A percentile compares a stretch with the other conserved stretches of the same genome.
Conservation (phyloP, 1,140 invertebrate genomes). For the Drosophila takahashii region DNA sequence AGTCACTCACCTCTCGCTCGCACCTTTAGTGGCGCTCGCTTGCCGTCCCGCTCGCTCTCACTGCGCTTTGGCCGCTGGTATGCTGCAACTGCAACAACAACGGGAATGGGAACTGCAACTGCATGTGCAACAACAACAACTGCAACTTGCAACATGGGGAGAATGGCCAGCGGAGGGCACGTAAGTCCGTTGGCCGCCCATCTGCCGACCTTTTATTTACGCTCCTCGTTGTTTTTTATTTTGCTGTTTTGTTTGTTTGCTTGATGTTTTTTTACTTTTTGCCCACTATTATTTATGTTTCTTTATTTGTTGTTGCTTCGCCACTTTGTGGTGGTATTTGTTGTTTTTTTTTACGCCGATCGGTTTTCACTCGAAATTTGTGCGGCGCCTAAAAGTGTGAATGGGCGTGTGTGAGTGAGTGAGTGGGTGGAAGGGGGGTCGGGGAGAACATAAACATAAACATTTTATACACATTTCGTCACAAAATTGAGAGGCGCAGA, state of each 20-base stretch:
- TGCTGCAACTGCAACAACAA: slow-evolving; percentile 20
- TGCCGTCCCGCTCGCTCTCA: slow-evolving; percentile 35
- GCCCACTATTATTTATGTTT: slow-evolving; percentile 1
- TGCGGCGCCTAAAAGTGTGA: slow-evolving; percentile 1
- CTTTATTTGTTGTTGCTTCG: slow-evolving; percentile 10
- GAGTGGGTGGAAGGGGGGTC: not conserved
- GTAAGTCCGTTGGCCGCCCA: slow-evolving; percentile 34
- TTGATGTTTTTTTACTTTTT: slow-evolving; percentile 8
- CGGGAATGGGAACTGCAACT: slow-evolving; percentile 18
- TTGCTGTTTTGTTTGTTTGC: not conserved
- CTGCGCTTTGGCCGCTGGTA: slow-evolving; percentile 8
- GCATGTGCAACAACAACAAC: slow-evolving; percentile 6
- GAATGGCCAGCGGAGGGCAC: slow-evolving; percentile 37
- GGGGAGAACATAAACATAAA: slow-evolving; percentile 45
- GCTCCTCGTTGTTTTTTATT: not conserved
- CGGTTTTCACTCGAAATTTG: slow-evolving; percentile 26
- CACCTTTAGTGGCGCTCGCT: slow-evolving; percentile 19
- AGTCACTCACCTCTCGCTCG: slow-evolving; percentile 33
- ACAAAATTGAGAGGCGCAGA: slow-evolving; percentile 37
- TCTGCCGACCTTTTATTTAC: slow-evolving; percentile 15
- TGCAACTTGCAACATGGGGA: not conserved
- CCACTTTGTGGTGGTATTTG: slow-evolving; percentile 29
- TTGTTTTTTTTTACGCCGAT: slow-evolving; percentile 18
- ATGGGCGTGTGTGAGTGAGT: not conserved
- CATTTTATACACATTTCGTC: slow-evolving; percentile 52